Evolutionary conservation across 2,797 vertebrate genomes (phyloP), one percentile per base, ranked within the genome.

Genomic region (Megaceryle alcyon): DNA sequence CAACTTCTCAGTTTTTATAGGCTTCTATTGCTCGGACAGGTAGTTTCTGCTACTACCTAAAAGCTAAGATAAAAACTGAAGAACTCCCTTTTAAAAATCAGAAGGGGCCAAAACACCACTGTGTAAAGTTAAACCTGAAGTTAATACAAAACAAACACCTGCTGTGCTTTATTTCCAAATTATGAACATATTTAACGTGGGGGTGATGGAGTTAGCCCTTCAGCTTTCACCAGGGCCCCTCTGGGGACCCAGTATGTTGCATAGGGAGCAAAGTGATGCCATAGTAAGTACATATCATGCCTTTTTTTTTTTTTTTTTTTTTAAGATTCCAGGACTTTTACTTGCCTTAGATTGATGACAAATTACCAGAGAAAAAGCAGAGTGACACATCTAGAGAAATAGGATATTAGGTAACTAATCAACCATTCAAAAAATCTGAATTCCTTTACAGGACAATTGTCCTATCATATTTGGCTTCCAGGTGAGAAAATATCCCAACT

Each of bases 1-100:
- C 92, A 97, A 71, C 81, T 85, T 81, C 66, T 94, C 92, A 39
- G 23, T 68, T 90, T 92, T 91, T 73, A 92, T 8, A 78, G 73
- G 48, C 78, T 86, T 88, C 86, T 83, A 56, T 57, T 87, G 84
- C 86, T 94, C 82, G 93, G 94, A 94, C 91, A 93, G 86, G 90
- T 88, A 88, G 90, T 91, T 96, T 94, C 87, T 93, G 92, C 81
- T 86, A 43, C 88, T 84, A 81, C 68, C 73, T 35, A 94, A 82
- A 19, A 90, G 77, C 33, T 11, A 84, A 86, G 88, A 80, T 64
- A 92, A 83, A 92, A 92, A 65, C 60, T n/a, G 22, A 5, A 66
- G 86, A 94, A 86, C 63, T 94, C 64, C 73, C 60, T 28, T 79
- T 80, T 85, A 53, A 80, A 93, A 79, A 10, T 48, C 63, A 77